Percentiles rank a stretch among this genome's conserved stretches.
Conservation (phyloP, 2,113 vertebrate genomes). For the Ctenodactylus gundi region DNA sequence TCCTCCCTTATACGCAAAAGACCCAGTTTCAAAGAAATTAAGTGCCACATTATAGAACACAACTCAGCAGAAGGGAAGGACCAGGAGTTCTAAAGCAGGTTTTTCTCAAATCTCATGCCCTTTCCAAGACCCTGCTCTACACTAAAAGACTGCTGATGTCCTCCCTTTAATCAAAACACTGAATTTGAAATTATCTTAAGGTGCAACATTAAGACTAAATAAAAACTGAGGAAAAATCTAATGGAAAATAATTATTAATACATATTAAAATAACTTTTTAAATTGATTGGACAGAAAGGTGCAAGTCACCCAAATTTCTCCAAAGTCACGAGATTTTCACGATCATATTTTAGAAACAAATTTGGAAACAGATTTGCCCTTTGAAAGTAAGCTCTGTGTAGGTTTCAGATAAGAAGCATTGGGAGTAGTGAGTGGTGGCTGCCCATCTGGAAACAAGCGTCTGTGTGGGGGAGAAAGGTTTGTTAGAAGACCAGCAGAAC, state of each 20-base stretch:
- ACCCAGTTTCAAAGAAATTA: not conserved
- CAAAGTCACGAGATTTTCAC: not conserved
- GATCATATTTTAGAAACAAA: not conserved
- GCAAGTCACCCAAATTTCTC: not conserved
- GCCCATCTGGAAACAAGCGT: not conserved
- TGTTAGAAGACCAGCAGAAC: not conserved
- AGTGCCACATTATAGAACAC: not conserved
- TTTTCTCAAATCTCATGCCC: not conserved
- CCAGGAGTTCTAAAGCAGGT: not conserved
- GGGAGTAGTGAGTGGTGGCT: not conserved
- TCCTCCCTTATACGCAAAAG: not conserved
- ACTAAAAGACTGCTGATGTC: not conserved
- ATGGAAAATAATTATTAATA: constrained; percentile 26
- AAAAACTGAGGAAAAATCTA: not conserved
- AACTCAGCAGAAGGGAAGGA: not conserved
- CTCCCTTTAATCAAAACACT: not conserved
- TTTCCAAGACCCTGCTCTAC: not conserved
- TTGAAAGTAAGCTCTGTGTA: not conserved
- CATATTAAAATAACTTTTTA: not conserved
- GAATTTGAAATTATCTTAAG: not conserved
- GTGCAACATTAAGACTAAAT: not conserved
- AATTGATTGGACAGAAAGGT: not conserved
- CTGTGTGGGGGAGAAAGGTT: not conserved
- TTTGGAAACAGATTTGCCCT: not conserved
- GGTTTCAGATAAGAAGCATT: not conserved